A percentile compares a stretch with the other conserved stretches of the same genome.
These are phyloP conservation scores for Diplodus puntazzo DNA, from an alignment of 2,797 vertebrate genomes.

Conservation along the genomic window DNA sequence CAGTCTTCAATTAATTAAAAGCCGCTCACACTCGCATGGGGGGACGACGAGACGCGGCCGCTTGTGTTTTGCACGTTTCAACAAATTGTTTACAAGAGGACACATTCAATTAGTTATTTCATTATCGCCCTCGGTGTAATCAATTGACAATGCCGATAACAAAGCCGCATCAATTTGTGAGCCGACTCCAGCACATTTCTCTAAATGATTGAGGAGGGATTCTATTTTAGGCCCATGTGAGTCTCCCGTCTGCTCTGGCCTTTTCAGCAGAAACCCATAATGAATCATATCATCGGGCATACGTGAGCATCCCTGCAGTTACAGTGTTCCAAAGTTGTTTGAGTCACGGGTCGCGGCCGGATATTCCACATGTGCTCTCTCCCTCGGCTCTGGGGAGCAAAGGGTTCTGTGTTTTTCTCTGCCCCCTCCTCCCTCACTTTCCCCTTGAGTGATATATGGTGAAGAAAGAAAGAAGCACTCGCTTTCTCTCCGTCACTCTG, in stretches of 20 bases:
- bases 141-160: conserved; percentile 84
- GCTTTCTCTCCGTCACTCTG: conserved; percentile 65
- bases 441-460: conserved; percentile 74
- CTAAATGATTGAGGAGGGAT: conserved; percentile 78
- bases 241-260: conserved; percentile 23
- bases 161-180: conserved; percentile 81
- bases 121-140: conserved; percentile 81
- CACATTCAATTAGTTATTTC: conserved; percentile 86
- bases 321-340: conserved; percentile 16
- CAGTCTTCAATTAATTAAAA: conserved; percentile 76
- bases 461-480: conserved; percentile 67
- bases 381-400: not conserved
- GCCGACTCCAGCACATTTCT: conserved; percentile 73
- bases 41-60: conserved; percentile 27
- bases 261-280: conserved; percentile 27
- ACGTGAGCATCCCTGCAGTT: not conserved
- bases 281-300: not conserved
- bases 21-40: conserved; percentile 41
- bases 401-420: conserved; percentile 31
- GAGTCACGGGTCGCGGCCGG: conserved; percentile 17
- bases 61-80: conserved; percentile 76
- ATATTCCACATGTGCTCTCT: conserved; percentile 33
- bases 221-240: conserved; percentile 42
- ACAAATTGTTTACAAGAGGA: conserved; percentile 83
- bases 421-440: conserved; percentile 1